phyloP scores from a whole-genome alignment of 2,797 vertebrate genomes.

The Notolabrus celidotus region DNA sequence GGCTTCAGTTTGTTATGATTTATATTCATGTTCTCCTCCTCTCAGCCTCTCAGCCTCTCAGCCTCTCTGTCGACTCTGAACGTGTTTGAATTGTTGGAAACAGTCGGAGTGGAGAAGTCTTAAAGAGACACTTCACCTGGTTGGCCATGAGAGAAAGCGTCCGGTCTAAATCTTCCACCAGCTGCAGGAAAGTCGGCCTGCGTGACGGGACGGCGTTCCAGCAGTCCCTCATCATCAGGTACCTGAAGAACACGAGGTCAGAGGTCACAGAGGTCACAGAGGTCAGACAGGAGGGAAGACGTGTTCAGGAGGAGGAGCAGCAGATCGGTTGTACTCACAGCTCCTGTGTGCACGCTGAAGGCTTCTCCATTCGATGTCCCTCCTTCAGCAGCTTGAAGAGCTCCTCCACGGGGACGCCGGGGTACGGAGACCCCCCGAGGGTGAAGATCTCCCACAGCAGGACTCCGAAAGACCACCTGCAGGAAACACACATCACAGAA shows the following conservation, averaged over 20 bases:
- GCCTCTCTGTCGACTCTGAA: not conserved
- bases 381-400: conserved; percentile 96
- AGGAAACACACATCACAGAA: not conserved
- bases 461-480: conserved; percentile 96
- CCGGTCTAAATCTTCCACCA: conserved; percentile 91
- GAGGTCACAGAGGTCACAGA: too few relatives aligned
- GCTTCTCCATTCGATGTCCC: conserved; percentile 95
- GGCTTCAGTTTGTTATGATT: too few relatives aligned
- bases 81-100: too few relatives aligned
- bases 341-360: conserved; percentile 91
- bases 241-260: conserved; percentile 76
- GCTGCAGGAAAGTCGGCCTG: conserved; percentile 90
- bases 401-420: conserved; percentile 93
- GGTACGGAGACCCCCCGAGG: conserved; percentile 93
- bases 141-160: conserved; percentile 84
- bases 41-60: too few relatives aligned
- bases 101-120: too few relatives aligned
- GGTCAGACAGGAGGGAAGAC: too few relatives aligned
- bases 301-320: too few relatives aligned
- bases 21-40: too few relatives aligned
- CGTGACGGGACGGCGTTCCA: conserved; percentile 90
- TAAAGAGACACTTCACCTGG: conserved; percentile 67
- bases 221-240: conserved; percentile 93
- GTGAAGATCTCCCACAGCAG: conserved; percentile 97
- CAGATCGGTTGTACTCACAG: conserved; percentile 85